Evolutionary conservation across 1,140 invertebrate species (phyloP), one percentile per base, ranked within the genome.

Genomic region (Tetranychus cinnabarinus): DNA sequence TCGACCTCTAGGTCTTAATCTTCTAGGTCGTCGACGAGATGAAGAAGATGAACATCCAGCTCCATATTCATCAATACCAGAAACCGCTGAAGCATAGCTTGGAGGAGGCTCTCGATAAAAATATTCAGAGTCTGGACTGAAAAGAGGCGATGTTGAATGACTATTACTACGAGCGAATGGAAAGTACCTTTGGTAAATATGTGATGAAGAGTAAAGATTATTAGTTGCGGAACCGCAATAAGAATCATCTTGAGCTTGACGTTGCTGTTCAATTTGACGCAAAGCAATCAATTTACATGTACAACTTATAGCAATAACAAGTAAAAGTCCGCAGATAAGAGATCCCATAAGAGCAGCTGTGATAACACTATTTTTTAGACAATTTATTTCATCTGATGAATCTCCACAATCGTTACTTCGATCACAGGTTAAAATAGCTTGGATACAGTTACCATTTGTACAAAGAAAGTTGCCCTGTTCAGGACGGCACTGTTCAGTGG

Each of bases 271-370:
- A 23, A 66, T 31, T 35, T 64, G 61, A 48, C 73, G 68, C 7
- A 74, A 58, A 31, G 68, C 66, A 60, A 73, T 72, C 2, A 75
- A 61, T 62, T 72, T 72, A 66, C 74, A 76, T 12, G 72, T 74
- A 65, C 75, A 78, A 2, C 75, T 74, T 7, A 77, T 67, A 3
- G 75, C 75, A 48, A 77, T 70, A 0, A 77, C 75, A 6, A 78
- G 62, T 12, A 78, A 56, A 1, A 77, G 65, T 6, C 71, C 72
- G 69, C 77, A 77, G 12, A 76, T 67, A 1, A 77, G 64, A 15
- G 72, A 74, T 13, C 76, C 76, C 66, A 76, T 72, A 3, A 78
- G 73, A 13, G 76, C 75, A 34, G 74, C 74, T n/a, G 76, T 72
- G 3, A 77, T 73, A 5, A 78, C 72, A 45, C 72, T 68, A 15